These are phyloP conservation scores for Falcunculus frontatus DNA, from an alignment of 2,113 vertebrate species.

Conservation along the genomic window DNA sequence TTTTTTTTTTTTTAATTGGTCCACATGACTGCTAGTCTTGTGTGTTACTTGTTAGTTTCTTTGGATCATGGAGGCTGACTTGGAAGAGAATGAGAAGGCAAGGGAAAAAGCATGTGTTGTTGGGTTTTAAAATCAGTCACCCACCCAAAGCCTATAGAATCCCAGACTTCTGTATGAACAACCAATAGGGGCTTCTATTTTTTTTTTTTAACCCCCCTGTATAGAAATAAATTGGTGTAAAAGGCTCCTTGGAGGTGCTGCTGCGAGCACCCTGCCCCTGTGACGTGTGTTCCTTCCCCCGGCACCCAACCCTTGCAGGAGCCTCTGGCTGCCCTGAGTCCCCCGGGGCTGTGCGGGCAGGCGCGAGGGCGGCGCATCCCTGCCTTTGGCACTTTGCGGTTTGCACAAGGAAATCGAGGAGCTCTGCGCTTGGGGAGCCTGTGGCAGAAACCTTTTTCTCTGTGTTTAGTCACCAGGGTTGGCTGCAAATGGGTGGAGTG, in stretches of 20 bases:
- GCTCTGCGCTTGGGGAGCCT: not conserved
- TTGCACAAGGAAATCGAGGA: not conserved
- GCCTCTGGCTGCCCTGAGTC: not conserved
- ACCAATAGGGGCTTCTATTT: slow-evolving; percentile 17
- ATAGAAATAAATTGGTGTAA: slow-evolving; percentile 80
- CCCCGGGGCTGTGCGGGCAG: not conserved
- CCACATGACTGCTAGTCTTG: slow-evolving; percentile 67
- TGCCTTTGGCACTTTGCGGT: not conserved
- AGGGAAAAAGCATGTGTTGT: slow-evolving; percentile 63
- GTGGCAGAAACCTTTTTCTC: not conserved
- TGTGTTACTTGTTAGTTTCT: slow-evolving; percentile 58
- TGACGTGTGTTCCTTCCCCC: slow-evolving; percentile 43
- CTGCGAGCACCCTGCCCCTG: slow-evolving; percentile 24
- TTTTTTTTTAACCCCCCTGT: slow-evolving; percentile 70
- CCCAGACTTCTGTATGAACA: slow-evolving; percentile 47
- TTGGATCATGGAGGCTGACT: slow-evolving; percentile 65
- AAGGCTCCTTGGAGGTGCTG: slow-evolving; percentile 70
- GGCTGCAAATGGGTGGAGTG: not conserved
- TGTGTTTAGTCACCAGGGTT: not conserved
- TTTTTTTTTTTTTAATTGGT: slow-evolving; percentile 31
- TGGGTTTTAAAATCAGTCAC: slow-evolving; percentile 61
- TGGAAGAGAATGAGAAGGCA: slow-evolving; percentile 60
- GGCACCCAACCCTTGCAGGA: not conserved
- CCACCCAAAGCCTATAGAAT: slow-evolving; percentile 48
- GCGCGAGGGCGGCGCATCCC: not conserved